Evolutionary conservation across 1,140 invertebrate species (phyloP).

Genomic region (Mamestra configurata): DNA sequence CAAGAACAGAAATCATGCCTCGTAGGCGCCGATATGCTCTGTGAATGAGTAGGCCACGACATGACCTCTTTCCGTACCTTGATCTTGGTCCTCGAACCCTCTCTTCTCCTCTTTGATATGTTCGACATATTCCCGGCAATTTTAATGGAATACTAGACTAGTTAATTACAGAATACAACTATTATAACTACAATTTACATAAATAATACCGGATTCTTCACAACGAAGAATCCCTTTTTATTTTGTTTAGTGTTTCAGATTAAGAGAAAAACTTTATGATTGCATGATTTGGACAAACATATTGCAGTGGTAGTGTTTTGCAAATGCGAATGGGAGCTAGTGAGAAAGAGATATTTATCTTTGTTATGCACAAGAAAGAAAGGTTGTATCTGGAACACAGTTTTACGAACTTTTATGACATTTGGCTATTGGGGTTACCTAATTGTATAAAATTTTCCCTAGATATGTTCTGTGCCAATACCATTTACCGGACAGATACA

Average conservation of each 20-base stretch:
- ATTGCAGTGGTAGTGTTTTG: not conserved
- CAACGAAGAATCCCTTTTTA: conserved; percentile 28
- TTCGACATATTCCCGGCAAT: conserved; percentile 70
- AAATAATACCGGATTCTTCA: conserved; percentile 44
- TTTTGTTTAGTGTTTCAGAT: conserved; percentile 38
- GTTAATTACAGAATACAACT: conserved; percentile 35
- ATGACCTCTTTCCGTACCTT: conserved; percentile 80
- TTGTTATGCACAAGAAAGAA: not conserved
- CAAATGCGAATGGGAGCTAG: not conserved
- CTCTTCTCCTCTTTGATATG: conserved; percentile 80
- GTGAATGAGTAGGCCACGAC: conserved; percentile 62
- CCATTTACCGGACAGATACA: too few species aligned
- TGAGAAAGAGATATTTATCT: not conserved
- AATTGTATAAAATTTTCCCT: too few species aligned
- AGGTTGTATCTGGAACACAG: not conserved
- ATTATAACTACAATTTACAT: conserved; percentile 55
- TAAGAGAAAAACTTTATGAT: not conserved
- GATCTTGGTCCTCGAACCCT: conserved; percentile 79
- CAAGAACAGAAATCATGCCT: conserved; percentile 3
- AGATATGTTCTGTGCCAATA: too few species aligned
- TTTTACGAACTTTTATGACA: not conserved
- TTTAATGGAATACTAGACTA: conserved; percentile 7
- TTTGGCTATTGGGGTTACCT: not conserved
- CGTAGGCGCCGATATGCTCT: conserved; percentile 21
- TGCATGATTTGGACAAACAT: not conserved